Evolutionary conservation across 1,140 invertebrate species (phyloP), one percentile per base, ranked within the genome.

Genomic region (Nasonia giraulti): DNA sequence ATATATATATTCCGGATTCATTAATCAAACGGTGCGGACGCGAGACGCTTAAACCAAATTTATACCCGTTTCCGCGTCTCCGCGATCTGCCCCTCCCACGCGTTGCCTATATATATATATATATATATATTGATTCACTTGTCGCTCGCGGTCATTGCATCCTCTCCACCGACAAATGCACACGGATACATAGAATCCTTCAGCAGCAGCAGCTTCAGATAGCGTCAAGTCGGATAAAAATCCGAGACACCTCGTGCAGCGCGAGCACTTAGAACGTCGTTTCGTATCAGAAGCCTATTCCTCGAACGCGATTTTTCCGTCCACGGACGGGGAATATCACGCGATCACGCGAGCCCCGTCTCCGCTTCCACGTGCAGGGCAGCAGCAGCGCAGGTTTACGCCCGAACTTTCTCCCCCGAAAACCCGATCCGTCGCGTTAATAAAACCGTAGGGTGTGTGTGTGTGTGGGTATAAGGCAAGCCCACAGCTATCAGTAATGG

Each of bases 11-110:
- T 82, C 66, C 50, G 14, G 55, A 7, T 69, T 77, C 82, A 69
- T 83, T 83, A 83, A 83, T 83, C 82, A 77, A 69, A n/a, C 31
- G 31, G 50, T 31, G 23, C 20, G 62, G 78, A 44, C 55, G 27
- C 62, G 62, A 80, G 37, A 31, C 40, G 40, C 40, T 80, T 33
- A 27, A 33, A 3, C 44, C 14, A 50, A 81, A 71, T 81, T 73
- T 50, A 81, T 50, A 27, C n/a, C 27, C n/a, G 5, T 44, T 62
- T 62, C 20, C 11, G 20, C 78, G 37, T 69, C 66, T 80, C 78
- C 8, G 37, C 8, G 37, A 69, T 79, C 40, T 68, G 37, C 44
- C 20, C 2, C 76, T 47, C 1, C 12, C 17, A 17, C 47, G 2
- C 27, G 1, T 1, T 27, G 27, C 23, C 12, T 44, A 5, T 44